Evolutionary conservation across 1,140 invertebrate species (phyloP).

Genomic region (Drosophila parvula): DNA sequence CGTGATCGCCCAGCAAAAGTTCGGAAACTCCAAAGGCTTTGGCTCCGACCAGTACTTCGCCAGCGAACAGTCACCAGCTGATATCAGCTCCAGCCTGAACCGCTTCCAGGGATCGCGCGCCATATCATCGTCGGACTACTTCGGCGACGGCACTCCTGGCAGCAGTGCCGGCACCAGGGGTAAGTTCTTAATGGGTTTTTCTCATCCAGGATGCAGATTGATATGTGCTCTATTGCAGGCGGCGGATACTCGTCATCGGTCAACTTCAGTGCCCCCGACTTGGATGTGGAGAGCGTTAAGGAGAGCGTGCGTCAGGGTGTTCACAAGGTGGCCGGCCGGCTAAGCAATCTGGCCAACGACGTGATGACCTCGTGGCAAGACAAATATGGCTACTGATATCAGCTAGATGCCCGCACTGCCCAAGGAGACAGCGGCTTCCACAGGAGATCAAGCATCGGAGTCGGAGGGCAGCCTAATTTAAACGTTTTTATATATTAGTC

Average conservation of each 20-base stretch:
- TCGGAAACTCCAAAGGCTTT: constrained; percentile 98
- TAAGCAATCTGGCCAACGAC: constrained; percentile 97
- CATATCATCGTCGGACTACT: constrained; percentile 98
- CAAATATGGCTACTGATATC: constrained; percentile 86
- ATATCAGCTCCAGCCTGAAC: constrained; percentile 72
- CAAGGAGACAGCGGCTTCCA: background rate
- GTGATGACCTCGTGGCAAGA: constrained; percentile 96
- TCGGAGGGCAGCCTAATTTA: constrained; percentile 32
- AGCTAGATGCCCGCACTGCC: constrained; percentile 2
- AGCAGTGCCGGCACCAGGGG: constrained; percentile 53
- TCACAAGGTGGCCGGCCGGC: constrained; percentile 96
- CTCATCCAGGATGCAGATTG: background rate
- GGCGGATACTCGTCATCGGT: constrained; percentile 70
- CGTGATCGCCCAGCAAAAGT: constrained; percentile 94
- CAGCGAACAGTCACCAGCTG: constrained; percentile 85
- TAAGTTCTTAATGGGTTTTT: background rate
- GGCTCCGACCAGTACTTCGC: constrained; percentile 98
- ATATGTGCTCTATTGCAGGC: constrained; percentile 3
- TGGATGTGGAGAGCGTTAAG: constrained; percentile 94
- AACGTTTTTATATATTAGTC: constrained; percentile 63
- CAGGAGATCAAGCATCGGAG: constrained; percentile 3
- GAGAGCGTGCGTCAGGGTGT: constrained; percentile 98
- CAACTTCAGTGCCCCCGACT: constrained; percentile 85
- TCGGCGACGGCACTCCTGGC: constrained; percentile 87
- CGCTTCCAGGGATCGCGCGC: constrained; percentile 95